Evolutionary conservation across 2,797 vertebrate genomes (phyloP).

Genomic region (Rhabdomys pumilio): DNA sequence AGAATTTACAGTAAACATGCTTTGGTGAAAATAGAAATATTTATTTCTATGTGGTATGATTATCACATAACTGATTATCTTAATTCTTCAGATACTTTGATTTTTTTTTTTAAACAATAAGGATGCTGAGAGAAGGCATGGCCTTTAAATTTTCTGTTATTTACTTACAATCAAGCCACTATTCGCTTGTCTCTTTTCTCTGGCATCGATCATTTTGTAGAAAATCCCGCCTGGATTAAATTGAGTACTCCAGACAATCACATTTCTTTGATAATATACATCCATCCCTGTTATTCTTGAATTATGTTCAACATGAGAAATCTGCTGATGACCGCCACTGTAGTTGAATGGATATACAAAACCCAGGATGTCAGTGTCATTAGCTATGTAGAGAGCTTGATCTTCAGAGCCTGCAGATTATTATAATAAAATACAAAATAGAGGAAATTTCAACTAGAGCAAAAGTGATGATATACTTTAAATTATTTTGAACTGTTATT

Average conservation of each 20-base stretch:
- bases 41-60: neutral
- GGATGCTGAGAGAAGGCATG: rapidly evolving
- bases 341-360: constrained; percentile 99
- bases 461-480: constrained; percentile 74
- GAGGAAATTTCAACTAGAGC: constrained; percentile 89
- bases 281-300: constrained; percentile 99
- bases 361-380: constrained; percentile 99
- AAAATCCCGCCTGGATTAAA: constrained; percentile 99
- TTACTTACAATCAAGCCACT: constrained; percentile 98
- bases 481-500: constrained; percentile 79
- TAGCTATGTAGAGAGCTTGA: constrained; percentile 99
- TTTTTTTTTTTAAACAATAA: neutral
- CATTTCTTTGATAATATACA: constrained; percentile 96
- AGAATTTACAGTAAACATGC: neutral
- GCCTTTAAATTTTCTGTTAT: constrained; percentile 56
- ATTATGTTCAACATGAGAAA: constrained; percentile 98
- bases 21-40: constrained; percentile 1
- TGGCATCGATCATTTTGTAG: constrained; percentile 95
- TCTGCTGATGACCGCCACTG: constrained; percentile 96
- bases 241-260: constrained; percentile 99
- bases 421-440: constrained; percentile 91
- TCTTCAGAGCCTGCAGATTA: constrained; percentile 97
- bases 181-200: constrained; percentile 94
- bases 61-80: neutral
- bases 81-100: neutral